These are phyloP conservation scores for Lasioglossum pauxillum DNA, from an alignment of 2,888 invertebrate genomes.

Conservation along the genomic window DNA sequence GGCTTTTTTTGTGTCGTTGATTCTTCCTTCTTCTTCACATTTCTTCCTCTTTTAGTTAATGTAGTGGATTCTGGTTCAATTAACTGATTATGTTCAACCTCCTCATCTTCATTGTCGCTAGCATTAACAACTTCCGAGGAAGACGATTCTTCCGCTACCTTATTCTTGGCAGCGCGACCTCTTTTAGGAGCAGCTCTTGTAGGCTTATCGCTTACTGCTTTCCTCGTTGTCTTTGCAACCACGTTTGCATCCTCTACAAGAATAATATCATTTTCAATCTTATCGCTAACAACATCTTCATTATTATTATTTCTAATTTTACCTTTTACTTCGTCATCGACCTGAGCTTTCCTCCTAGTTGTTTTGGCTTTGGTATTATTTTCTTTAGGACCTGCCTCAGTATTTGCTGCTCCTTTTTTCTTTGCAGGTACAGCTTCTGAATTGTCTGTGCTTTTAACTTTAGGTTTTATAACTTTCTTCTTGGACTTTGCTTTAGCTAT, in stretches of 20 bases:
- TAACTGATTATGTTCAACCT: background rate
- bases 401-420: conserved; percentile 34
- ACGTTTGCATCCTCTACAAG: background rate
- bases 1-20: conserved; percentile 17
- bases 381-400: conserved; percentile 32
- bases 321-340: conserved; percentile 6
- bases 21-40: conserved; percentile 40
- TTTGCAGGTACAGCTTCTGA: conserved; percentile 23
- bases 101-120: conserved; percentile 20
- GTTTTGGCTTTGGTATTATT: conserved; percentile 48
- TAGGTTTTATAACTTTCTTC: conserved; percentile 50
- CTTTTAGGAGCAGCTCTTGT: conserved; percentile 32
- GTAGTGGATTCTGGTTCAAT: conserved; percentile 17
- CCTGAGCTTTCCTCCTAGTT: conserved; percentile 32
- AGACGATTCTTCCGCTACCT: background rate
- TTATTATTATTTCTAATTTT: conserved; percentile 14
- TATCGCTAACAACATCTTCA: background rate
- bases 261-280: conserved; percentile 5
- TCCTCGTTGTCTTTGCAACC: conserved; percentile 13
- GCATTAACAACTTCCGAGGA: conserved; percentile 21
- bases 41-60: conserved; percentile 32
- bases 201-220: background rate
- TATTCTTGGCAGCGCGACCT: background rate
- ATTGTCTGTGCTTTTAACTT: conserved; percentile 17
- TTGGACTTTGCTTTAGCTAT: conserved; percentile 56